Conservation (phyloP, 2,113 vertebrate genomes). For the Edolisoma coerulescens region DNA sequence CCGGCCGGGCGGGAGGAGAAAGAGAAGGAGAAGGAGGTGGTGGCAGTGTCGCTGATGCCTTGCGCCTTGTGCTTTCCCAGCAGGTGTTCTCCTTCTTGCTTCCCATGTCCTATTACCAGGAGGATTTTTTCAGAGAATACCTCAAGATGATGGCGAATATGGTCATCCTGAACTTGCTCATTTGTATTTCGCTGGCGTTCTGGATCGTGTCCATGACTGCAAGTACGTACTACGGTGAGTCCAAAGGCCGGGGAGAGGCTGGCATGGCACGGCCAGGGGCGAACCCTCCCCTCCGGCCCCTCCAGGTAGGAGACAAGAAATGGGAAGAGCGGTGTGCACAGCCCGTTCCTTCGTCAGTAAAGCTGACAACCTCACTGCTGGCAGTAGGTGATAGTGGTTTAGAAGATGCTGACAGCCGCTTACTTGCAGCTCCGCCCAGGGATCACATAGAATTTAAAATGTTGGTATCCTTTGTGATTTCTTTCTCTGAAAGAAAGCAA, state of each 20-base stretch:
- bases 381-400: not conserved
- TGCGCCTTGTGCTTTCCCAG: not conserved
- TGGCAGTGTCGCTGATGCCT: not conserved
- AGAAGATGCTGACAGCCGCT: not conserved
- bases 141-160: conserved; percentile 90
- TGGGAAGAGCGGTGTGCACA: not conserved
- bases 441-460: not conserved
- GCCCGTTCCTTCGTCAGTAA: no score
- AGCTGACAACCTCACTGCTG: not conserved
- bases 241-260: not conserved
- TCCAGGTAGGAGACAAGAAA: fast-evolving
- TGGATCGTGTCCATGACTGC: conserved; percentile 89
- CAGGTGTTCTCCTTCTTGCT: conserved; percentile 40
- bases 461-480: not conserved
- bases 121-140: conserved; percentile 74
- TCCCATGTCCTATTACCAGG: conserved; percentile 63
- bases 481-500: not conserved
- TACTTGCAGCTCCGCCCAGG: not conserved
- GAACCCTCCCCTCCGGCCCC: not conserved
- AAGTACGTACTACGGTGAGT: conserved; percentile 87
- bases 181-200: conserved; percentile 88
- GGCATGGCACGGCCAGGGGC: not conserved
- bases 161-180: conserved; percentile 82
- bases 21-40: not conserved
- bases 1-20: not conserved